Evolutionary conservation across 2,797 vertebrate genomes (phyloP).

Genomic region (Babyrousa celebensis): DNA sequence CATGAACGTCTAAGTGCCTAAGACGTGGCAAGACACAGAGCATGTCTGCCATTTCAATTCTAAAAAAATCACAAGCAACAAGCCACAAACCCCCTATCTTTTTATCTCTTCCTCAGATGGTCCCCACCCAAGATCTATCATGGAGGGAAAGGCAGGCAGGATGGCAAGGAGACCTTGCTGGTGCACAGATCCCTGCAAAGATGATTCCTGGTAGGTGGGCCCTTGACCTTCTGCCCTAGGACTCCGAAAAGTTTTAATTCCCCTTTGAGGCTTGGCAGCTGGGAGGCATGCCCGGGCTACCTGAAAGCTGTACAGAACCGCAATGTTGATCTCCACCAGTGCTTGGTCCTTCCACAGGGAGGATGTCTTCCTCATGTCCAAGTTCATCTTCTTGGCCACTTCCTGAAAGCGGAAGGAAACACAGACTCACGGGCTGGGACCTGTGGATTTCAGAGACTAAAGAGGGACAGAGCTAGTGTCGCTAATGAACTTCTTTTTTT

Average conservation of each 20-base stretch:
- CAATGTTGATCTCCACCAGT: constrained; percentile 98
- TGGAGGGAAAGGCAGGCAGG: not conserved
- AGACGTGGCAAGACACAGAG: not conserved
- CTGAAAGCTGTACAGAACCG: constrained; percentile 98
- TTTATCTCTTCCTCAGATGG: not conserved
- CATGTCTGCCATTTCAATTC: not conserved
- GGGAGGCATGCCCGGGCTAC: constrained; percentile 85
- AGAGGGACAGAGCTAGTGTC: not conserved
- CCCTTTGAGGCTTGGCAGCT: fast-evolving
- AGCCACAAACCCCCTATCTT: too few relatives aligned
- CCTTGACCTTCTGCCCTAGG: not conserved
- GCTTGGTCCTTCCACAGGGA: constrained; percentile 99
- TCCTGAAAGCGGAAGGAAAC: constrained; percentile 91
- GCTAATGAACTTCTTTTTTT: too few relatives aligned
- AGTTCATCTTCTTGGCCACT: constrained; percentile 96
- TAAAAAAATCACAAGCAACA: not conserved
- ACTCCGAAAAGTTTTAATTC: too few relatives aligned
- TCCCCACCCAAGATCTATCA: not conserved
- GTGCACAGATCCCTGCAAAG: not conserved
- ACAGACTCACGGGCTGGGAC: not conserved
- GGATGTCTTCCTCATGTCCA: constrained; percentile 98
- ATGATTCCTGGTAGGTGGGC: not conserved
- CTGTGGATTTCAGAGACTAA: not conserved
- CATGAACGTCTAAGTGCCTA: not conserved
- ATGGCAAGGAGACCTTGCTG: fast-evolving